Base-by-base conservation (phyloP, 2,113 vertebrate genomes). In the Coregonus clupeaformis region DNA sequence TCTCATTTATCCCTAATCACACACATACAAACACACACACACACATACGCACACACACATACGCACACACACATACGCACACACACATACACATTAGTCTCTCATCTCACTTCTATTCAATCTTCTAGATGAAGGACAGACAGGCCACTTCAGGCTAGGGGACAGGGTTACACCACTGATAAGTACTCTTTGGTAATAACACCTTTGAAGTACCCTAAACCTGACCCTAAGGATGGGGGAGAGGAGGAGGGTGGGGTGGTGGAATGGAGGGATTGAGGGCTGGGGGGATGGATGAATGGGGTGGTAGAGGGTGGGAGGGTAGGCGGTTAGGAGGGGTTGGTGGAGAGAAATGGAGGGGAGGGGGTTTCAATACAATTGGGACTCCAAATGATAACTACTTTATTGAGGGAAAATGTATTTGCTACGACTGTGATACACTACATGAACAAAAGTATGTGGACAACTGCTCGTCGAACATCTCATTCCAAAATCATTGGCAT, bases 151-250 rank as follows among this genome's bases (percentile, higher is more conserved):
- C 20, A n/a, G 20, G 20, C 55, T 59, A 47, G 7, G 45, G 22
- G n/a, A 20, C 12, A 11, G 60, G 60, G 60, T 63, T 65, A 6
- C 4, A 29, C 5, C 9, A 24, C 16, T 27, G 63, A 30, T 65
- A 65, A 65, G 27, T 65, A 30, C 13, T 18, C 14, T 25, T 6
- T 65, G 63, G 27, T 65, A 65, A 65, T 32, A 24, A 65, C 27
- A 29, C 63, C 63, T 65, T 65, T 65, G 27, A 65, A 65, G 63
- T 30, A 65, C 12, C 25, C 63, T 65, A 65, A 65, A 29, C 25
- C 12, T 18, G 29, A 5, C 14, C 63, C 27, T 65, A 30, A 70
- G 25, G 32, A 22, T 14, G 36, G 9, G 22, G 36, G n/a, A 24
- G 69, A 57, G 6, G 18, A 7, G 25, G 47, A 9, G 47, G 49